Evolutionary conservation across 2,888 invertebrate species (phyloP).

Genomic region (Gonocerus acuteangulatus): DNA sequence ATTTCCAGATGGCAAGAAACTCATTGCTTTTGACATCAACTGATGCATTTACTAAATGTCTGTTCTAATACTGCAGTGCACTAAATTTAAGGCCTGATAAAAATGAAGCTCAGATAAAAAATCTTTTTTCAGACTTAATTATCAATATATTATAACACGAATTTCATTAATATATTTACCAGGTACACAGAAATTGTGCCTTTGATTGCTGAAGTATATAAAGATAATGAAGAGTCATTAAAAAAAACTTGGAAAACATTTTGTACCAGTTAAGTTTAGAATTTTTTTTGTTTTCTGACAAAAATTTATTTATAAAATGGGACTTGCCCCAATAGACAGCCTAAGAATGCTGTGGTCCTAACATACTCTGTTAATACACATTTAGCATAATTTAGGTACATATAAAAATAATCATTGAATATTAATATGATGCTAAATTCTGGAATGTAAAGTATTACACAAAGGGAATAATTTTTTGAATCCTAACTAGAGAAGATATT

Average conservation of each 20-base stretch:
- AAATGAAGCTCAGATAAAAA: slow-evolving; percentile 23
- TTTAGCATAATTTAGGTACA: slow-evolving; percentile 26
- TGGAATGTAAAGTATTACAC: slow-evolving; percentile 19
- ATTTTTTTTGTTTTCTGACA: slow-evolving; percentile 20
- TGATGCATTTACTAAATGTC: slow-evolving; percentile 18
- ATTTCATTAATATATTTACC: slow-evolving; percentile 9
- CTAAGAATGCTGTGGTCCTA: slow-evolving; percentile 26
- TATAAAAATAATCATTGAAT: slow-evolving; percentile 27
- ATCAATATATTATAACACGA: background rate
- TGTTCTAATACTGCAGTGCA: slow-evolving; percentile 17
- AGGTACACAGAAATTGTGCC: slow-evolving; percentile 26
- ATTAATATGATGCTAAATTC: slow-evolving; percentile 21
- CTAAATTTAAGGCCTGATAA: slow-evolving; percentile 23
- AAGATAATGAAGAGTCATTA: slow-evolving; percentile 13
- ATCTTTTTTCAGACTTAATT: slow-evolving; percentile 23
- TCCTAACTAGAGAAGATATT: slow-evolving; percentile 16
- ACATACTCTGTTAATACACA: slow-evolving; percentile 21
- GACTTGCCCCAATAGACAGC: slow-evolving; percentile 11
- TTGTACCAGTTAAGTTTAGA: slow-evolving; percentile 20
- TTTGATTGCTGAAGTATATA: slow-evolving; percentile 17
- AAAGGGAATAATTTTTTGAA: slow-evolving; percentile 14
- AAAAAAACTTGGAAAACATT: slow-evolving; percentile 13
- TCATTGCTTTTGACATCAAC: slow-evolving; percentile 1
- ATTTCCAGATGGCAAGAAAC: slow-evolving; percentile 15
- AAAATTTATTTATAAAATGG: slow-evolving; percentile 13